Percentiles rank a stretch among this genome's conserved stretches.
Evolutionary conservation across 1,140 invertebrate genomes (phyloP).

Genomic region (Agrilus planipennis): DNA sequence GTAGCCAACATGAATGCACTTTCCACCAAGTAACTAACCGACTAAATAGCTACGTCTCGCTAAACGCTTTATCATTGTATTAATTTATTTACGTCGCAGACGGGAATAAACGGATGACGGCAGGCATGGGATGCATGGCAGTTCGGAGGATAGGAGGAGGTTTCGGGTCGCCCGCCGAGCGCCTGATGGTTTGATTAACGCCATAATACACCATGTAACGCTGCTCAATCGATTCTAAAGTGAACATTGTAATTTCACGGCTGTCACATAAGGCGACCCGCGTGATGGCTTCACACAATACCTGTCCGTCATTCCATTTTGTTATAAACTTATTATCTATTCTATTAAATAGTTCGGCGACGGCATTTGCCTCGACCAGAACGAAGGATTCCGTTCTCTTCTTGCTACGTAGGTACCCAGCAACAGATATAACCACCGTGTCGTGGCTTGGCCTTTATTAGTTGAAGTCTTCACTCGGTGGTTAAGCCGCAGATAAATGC

Average conservation of each 20-base stretch:
- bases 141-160: background rate
- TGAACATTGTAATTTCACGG: conserved; percentile 34
- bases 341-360: conserved; percentile 18
- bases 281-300: conserved; percentile 27
- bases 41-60: conserved; percentile 1
- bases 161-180: conserved; percentile 15
- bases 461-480: no score
- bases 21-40: no score
- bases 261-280: conserved; percentile 28
- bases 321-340: conserved; percentile 29
- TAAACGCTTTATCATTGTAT: conserved; percentile 27
- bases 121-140: no score
- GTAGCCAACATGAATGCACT: no score
- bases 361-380: no score
- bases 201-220: conserved; percentile 27
- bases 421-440: no score
- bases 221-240: conserved; percentile 30
- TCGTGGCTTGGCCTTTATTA: no score
- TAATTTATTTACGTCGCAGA: conserved; percentile 20
- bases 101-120: no score
- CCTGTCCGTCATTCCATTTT: conserved; percentile 24
- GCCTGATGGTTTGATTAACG: conserved; percentile 30
- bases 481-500: no score
- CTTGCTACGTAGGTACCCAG: no score
- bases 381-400: no score